Percentiles rank a stretch among this genome's conserved stretches.
phyloP scores from a whole-genome alignment of 2,888 invertebrate species.

The Nycteola revayana region DNA sequence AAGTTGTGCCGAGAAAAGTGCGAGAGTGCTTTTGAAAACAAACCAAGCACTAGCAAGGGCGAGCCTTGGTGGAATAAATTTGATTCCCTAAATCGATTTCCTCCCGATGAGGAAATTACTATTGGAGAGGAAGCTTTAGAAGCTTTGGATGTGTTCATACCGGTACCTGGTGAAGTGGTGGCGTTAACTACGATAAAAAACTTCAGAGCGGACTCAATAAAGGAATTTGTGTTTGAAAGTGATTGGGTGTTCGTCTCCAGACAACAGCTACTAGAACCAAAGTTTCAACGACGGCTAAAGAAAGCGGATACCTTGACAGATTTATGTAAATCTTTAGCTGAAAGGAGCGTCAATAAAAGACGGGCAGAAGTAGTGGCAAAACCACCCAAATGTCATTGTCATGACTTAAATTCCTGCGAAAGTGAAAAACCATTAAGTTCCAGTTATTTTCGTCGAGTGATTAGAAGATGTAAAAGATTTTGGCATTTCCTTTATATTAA shows the following conservation, averaged over 20 bases:
- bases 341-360: slow-evolving; percentile 38
- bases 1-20: slow-evolving; percentile 81
- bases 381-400: slow-evolving; percentile 64
- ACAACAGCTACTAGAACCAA: slow-evolving; percentile 57
- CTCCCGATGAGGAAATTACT: slow-evolving; percentile 19
- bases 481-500: slow-evolving; percentile 15
- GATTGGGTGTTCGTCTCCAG: slow-evolving; percentile 65
- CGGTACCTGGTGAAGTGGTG: slow-evolving; percentile 46
- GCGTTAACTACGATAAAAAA: slow-evolving; percentile 67
- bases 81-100: slow-evolving; percentile 34
- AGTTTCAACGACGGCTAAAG: slow-evolving; percentile 53
- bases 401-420: slow-evolving; percentile 37
- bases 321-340: slow-evolving; percentile 51
- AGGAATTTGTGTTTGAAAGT: slow-evolving; percentile 62
- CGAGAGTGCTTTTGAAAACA: slow-evolving; percentile 63
- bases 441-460: slow-evolving; percentile 31
- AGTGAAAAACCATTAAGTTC: slow-evolving; percentile 30
- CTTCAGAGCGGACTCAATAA: slow-evolving; percentile 55
- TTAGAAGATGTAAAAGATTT: slow-evolving; percentile 22
- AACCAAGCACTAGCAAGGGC: slow-evolving; percentile 27
- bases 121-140: slow-evolving; percentile 34
- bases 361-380: slow-evolving; percentile 46
- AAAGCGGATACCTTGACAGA: slow-evolving; percentile 48
- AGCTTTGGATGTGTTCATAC: slow-evolving; percentile 25
- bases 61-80: slow-evolving; percentile 37